Evolutionary conservation across 1,140 invertebrate species (phyloP), one percentile per base, ranked within the genome.

Genomic region (Sarcophaga peregrina): DNA sequence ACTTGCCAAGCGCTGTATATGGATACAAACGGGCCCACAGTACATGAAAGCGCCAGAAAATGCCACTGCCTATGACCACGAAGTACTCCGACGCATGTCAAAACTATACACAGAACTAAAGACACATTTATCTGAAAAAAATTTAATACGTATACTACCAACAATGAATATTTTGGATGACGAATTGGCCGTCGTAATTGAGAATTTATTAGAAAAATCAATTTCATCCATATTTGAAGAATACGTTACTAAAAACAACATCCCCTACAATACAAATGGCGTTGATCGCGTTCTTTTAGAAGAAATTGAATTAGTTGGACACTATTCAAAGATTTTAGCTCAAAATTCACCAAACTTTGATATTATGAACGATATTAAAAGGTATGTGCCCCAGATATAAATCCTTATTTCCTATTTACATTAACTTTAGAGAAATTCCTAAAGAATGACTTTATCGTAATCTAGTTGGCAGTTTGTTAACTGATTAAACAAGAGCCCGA

Each of bases 1-100:
- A 87, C 91, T 95, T 75, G 94, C 95, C 3, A 93, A 94, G 86
- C 92, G 94, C 74, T 95, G 94, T 87, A 92, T 96, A 84, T 96
- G 95, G 95, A 92, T 95, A 84, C 89, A 94, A 92, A 86, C 91
- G 92, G 82, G 92, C 90, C 92, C 91, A 89, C 92, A 85, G 83
- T 88, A 85, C 85, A 87, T 82, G 86, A 91, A 89, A 86, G 88
- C 76, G 10, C 90, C 91, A 20, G 92, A 93, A 9, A 92, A 91
- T 85, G 86, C 91, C 84, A 86, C 82, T 25, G 86, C 85, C 37
- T 82, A 90, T 80, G 90, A 90, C 68, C 82, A 86, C 45, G 95
- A 96, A 89, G 92, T 94, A 46, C 91, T 93, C 86, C 90, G 95
- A n/a, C 87, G 95, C 52, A 91, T 95, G 11, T 93, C 93, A 50